Percentiles rank a stretch among this genome's conserved stretches.
These are phyloP conservation scores for Euclidia mi DNA, from an alignment of 2,888 invertebrate species.

Conservation along the genomic window DNA sequence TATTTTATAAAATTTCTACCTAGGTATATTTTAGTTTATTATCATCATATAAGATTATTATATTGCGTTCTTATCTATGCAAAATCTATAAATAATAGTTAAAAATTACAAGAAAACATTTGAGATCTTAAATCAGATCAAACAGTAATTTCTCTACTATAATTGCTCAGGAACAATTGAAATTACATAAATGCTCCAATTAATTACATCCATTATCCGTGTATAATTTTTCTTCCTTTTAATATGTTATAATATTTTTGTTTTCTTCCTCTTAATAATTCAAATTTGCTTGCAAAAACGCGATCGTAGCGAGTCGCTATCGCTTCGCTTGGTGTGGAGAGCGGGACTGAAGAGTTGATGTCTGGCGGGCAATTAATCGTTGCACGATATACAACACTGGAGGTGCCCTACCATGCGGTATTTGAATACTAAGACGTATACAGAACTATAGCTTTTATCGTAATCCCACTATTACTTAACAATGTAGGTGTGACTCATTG, in stretches of 20 bases:
- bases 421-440: conserved; percentile 66
- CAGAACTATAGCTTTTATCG: conserved; percentile 40
- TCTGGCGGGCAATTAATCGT: conserved; percentile 82
- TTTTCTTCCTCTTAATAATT: not conserved
- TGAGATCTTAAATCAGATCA: too few species aligned
- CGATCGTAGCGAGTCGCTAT: conserved; percentile 42
- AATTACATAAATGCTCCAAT: too few species aligned
- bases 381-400: conserved; percentile 80
- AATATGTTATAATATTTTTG: too few species aligned
- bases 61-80: too few species aligned
- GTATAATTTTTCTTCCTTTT: too few species aligned
- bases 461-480: conserved; percentile 39
- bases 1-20: too few species aligned
- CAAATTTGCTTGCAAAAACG: conserved; percentile 50
- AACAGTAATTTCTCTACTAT: too few species aligned
- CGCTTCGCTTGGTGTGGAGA: conserved; percentile 70
- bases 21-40: too few species aligned
- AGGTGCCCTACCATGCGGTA: conserved; percentile 69
- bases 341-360: conserved; percentile 66
- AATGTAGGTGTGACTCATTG: conserved; percentile 4
- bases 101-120: too few species aligned
- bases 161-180: too few species aligned
- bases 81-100: too few species aligned
- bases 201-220: not conserved
- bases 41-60: too few species aligned